These are phyloP conservation scores for Rhopalosiphum maidis DNA, from an alignment of 1,140 invertebrate genomes.

Conservation along the genomic window DNA sequence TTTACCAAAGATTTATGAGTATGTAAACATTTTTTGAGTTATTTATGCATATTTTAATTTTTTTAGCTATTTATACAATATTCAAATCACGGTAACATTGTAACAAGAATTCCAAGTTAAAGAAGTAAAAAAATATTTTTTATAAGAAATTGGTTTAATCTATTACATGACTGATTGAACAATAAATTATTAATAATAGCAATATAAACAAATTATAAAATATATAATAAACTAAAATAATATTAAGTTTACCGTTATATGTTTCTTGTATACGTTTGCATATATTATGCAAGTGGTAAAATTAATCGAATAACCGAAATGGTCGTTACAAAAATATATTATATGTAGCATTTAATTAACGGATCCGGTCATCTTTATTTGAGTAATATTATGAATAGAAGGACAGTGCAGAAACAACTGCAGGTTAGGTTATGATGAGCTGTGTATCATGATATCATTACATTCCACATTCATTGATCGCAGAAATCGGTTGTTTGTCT, in stretches of 20 bases:
- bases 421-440: background rate
- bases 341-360: conserved; percentile 11
- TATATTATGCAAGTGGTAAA: background rate
- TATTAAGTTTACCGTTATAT: background rate
- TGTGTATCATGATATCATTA: conserved; percentile 6
- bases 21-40: background rate
- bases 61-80: background rate
- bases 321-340: background rate
- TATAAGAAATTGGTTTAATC: background rate
- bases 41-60: background rate
- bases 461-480: conserved; percentile 11
- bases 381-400: conserved; percentile 20
- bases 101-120: background rate
- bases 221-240: background rate
- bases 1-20: too few relatives aligned
- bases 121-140: background rate
- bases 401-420: background rate
- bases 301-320: background rate
- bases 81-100: too few relatives aligned
- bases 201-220: background rate
- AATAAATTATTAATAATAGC: background rate
- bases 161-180: background rate
- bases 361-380: conserved; percentile 18
- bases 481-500: conserved; percentile 17
- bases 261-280: background rate